These are phyloP conservation scores for Arremon aurantiirostris DNA, from an alignment of 2,797 vertebrate species.

Conservation along the genomic window DNA sequence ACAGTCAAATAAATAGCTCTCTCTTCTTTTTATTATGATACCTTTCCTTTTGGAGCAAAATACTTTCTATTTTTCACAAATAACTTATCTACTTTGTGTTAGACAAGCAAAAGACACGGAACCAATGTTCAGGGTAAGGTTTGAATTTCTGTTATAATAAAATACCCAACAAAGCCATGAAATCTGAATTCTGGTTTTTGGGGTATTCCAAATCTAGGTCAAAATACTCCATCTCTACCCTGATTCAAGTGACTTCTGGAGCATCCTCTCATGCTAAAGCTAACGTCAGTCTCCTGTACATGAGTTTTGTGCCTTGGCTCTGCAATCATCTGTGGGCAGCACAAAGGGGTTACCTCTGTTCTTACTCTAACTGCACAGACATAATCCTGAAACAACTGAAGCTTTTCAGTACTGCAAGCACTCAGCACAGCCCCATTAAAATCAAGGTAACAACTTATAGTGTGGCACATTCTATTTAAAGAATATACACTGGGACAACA, in stretches of 20 bases:
- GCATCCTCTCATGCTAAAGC: background rate
- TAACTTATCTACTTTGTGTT: background rate
- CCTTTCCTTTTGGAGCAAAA: background rate
- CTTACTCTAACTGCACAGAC: background rate
- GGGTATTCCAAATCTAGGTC: background rate
- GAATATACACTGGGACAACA: background rate
- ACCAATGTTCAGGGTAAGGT: background rate
- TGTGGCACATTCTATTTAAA: background rate
- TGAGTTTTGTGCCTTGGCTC: background rate
- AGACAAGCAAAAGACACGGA: background rate
- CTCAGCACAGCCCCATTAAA: background rate
- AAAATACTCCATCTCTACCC: background rate
- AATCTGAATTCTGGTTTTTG: background rate
- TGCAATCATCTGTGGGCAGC: background rate
- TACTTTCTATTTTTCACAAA: background rate
- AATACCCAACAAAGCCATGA: background rate
- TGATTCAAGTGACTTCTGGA: background rate
- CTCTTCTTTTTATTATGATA: background rate
- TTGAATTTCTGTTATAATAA: background rate
- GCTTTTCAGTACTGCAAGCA: background rate
- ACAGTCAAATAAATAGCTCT: background rate
- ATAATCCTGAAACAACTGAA: background rate
- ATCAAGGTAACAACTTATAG: background rate
- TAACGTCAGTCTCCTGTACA: background rate
- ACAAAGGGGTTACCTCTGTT: background rate